Base-by-base conservation (phyloP, 1,140 invertebrate genomes). In the Probaryconus sp. region DNA sequence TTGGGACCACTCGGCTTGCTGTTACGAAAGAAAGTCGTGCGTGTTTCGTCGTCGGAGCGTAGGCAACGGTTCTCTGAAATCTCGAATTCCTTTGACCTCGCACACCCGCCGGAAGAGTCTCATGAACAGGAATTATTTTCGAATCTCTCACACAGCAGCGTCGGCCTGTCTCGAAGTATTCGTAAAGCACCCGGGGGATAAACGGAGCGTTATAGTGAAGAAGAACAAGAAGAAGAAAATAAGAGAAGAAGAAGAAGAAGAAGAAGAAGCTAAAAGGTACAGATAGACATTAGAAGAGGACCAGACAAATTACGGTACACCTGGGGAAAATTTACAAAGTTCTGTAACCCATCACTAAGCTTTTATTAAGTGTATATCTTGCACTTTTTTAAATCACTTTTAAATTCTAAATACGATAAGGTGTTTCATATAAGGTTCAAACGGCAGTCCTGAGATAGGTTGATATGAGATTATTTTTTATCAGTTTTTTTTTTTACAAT, bases 61-160 rank as follows among this genome's bases (percentile, higher is more conserved):
- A 47, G 28, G 28, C 43, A 68, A 58, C 28, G 40, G 63, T 67
- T 63, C 47, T 51, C 17, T 64, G 38, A 60, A 75, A 69, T 75
- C 60, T 45, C 58, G 42, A 69, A 69, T 69, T 60, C 60, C 60
- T 75, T 75, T 75, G 65, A 69, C 71, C 64, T 53, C 64, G 16
- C 31, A 69, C 53, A 65, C 48, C 40, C 48, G 31, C 53, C 60
- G 55, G 35, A 53, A 61, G 26, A 55, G 45, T 61, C 61, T 55
- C 40, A 63, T 35, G 40, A 67, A 73, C 30, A 17, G 13, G 48
- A 75, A 78, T 78, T 76, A 78, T 80, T 80, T 74, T 40, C 30
- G 35, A 51, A 67, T 78, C 68, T 69, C 48, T 58, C 17, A 31
- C 48, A 35, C 42, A 37, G 24, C 50, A 24, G 61, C 21, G n/a